Evolutionary conservation across 2,113 vertebrate species (phyloP).

Genomic region (Colossoma macropomum): DNA sequence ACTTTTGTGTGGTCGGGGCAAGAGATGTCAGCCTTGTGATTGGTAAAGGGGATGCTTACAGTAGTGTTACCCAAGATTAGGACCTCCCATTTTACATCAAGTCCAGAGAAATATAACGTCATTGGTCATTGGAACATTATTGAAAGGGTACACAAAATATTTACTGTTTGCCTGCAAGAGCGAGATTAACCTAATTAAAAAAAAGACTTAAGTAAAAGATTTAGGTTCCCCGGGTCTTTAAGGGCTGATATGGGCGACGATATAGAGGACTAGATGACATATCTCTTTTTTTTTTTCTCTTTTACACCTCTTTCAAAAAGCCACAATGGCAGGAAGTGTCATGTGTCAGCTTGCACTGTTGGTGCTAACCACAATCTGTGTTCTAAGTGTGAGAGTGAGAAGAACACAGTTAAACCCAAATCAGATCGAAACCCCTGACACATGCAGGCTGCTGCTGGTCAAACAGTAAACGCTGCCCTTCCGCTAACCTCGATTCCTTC

Average conservation of each 20-base stretch:
- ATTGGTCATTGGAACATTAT: too few species aligned
- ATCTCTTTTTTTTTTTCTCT: neutral
- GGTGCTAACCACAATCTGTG: conserved; percentile 14
- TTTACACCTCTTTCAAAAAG: conserved; percentile 16
- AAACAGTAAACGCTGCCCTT: neutral
- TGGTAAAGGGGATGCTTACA: too few species aligned
- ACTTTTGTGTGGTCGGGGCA: too few species aligned
- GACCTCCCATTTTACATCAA: too few species aligned
- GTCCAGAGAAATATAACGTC: too few species aligned
- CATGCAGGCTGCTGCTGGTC: neutral
- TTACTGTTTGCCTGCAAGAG: too few species aligned
- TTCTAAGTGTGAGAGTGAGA: neutral
- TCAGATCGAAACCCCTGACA: conserved; percentile 12
- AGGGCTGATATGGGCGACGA: neutral
- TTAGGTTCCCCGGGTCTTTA: too few species aligned
- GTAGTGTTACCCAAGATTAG: too few species aligned
- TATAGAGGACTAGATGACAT: neutral
- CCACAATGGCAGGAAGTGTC: conserved; percentile 28
- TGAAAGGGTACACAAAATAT: too few species aligned
- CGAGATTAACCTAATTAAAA: too few species aligned
- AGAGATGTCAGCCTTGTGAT: too few species aligned
- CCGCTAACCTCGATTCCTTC: conserved; percentile 11
- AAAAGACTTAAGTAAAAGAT: too few species aligned
- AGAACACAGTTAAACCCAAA: neutral
- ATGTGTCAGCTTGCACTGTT: conserved; percentile 6